Base-by-base conservation (phyloP, 2,888 invertebrate genomes). In the Pegoplata infirma region DNA sequence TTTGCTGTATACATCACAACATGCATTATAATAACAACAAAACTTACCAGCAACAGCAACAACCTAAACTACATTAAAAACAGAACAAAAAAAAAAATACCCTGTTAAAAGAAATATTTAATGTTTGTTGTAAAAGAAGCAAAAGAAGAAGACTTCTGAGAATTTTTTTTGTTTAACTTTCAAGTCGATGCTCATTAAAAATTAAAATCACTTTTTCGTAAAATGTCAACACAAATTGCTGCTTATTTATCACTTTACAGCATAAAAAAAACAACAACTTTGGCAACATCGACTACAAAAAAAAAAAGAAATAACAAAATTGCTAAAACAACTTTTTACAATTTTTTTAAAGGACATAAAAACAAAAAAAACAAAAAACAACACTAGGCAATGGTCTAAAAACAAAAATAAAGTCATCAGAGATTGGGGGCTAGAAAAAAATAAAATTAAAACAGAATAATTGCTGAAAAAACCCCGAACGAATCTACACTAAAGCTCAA, bases 171-270 rank as follows among this genome's bases (percentile, higher is more conserved):
- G 32, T 71, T 72, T 69, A 59, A 59, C 67, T 73, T 78, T 74
- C 49, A 69, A 74, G 74, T 64, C 68, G 56, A 66, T 64, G 75
- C 83, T 86, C 84, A 87, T 86, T 86, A 86, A 85, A 86, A 87
- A 83, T 86, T 84, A 82, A 86, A 86, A 86, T 85, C 83, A 83
- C 83, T 85, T 84, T 83, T 82, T 81, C 77, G 77, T 59, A 81
- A 83, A 85, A 85, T 84, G 85, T 85, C 86, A 86, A 84, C 85
- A 82, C 81, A 87, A 87, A 87, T 87, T 83, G 82, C 84, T 83
- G 82, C 84, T 84, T 85, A 85, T 87, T 86, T 84, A 71, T 78
- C 74, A 74, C 69, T 69, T 56, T 58, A 32, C 40, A 63, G 16
- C 25, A 23, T 8, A 47, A 80, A 86, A 84, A 84, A 83, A 81